These are phyloP conservation scores for Athripsodes cinereus DNA, from an alignment of 2,888 invertebrate species.

Conservation along the genomic window DNA sequence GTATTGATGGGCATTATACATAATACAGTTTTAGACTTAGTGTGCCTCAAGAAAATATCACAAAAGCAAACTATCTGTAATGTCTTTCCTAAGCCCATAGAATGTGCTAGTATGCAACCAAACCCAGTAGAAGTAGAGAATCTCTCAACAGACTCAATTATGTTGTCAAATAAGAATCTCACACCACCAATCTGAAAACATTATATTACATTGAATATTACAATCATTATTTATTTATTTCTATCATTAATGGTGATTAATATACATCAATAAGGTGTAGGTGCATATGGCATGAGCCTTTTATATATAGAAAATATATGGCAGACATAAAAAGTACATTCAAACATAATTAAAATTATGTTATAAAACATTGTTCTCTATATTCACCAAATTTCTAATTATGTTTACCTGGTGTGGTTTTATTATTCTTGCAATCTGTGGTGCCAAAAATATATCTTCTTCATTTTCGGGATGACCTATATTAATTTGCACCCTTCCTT, in stretches of 20 bases:
- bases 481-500: conserved; percentile 88
- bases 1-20: conserved; percentile 99
- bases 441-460: conserved; percentile 85
- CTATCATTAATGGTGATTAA: too few species aligned
- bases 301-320: too few species aligned
- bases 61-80: conserved; percentile 93
- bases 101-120: conserved; percentile 97
- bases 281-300: too few species aligned
- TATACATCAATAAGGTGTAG: too few species aligned
- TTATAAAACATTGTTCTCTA: too few species aligned
- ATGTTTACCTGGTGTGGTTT: conserved; percentile 85
- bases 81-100: conserved; percentile 99
- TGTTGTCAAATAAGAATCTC: conserved; percentile 92
- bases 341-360: too few species aligned
- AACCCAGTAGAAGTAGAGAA: conserved; percentile 87
- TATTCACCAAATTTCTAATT: too few species aligned
- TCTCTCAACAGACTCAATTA: conserved; percentile 86
- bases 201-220: conserved; percentile 3
- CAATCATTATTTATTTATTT: too few species aligned
- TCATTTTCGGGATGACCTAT: conserved; percentile 89
- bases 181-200: conserved; percentile 77
- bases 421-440: conserved; percentile 83
- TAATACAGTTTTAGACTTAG: conserved; percentile 80
- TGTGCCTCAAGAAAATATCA: conserved; percentile 91
- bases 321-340: too few species aligned